phyloP scores from a whole-genome alignment of 2,888 invertebrate genomes.

The Drosophila nr. fundita region DNA sequence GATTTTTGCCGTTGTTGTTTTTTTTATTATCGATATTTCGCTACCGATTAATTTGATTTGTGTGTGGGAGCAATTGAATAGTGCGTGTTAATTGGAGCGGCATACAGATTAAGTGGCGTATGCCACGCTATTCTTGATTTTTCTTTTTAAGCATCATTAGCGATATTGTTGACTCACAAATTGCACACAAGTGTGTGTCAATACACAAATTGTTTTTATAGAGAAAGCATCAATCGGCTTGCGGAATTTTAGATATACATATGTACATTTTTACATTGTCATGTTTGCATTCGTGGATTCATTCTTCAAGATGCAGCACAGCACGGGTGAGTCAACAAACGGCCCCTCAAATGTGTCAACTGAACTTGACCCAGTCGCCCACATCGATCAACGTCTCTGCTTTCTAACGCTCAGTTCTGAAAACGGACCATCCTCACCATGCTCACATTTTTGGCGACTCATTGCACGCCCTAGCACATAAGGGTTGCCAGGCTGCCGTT shows the following conservation, averaged over 20 bases:
- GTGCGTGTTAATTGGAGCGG: neutral
- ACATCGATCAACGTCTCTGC: constrained; percentile 49
- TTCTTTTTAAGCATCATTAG: neutral
- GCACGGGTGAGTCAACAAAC: constrained; percentile 54
- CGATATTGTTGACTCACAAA: neutral
- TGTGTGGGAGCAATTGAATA: neutral
- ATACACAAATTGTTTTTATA: neutral
- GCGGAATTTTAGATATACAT: neutral
- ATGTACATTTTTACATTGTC: neutral
- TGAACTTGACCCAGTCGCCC: constrained; percentile 77
- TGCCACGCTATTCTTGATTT: neutral
- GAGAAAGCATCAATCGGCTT: neutral
- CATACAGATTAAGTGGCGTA: neutral
- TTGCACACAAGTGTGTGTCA: neutral
- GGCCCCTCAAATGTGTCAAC: constrained; percentile 50
- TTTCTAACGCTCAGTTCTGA: constrained; percentile 23
- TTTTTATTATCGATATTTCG: neutral
- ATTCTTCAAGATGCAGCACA: constrained; percentile 21
- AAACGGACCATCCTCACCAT: constrained; percentile 8
- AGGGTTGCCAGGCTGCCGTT: neutral
- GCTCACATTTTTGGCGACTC: constrained; percentile 15
- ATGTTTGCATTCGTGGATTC: neutral
- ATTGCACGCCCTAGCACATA: constrained; percentile 4
- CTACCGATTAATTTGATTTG: neutral
- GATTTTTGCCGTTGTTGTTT: neutral